Evolutionary conservation across 1,140 invertebrate species (phyloP), one percentile per base, ranked within the genome.

Genomic region (Oryzaephilus surinamensis): DNA sequence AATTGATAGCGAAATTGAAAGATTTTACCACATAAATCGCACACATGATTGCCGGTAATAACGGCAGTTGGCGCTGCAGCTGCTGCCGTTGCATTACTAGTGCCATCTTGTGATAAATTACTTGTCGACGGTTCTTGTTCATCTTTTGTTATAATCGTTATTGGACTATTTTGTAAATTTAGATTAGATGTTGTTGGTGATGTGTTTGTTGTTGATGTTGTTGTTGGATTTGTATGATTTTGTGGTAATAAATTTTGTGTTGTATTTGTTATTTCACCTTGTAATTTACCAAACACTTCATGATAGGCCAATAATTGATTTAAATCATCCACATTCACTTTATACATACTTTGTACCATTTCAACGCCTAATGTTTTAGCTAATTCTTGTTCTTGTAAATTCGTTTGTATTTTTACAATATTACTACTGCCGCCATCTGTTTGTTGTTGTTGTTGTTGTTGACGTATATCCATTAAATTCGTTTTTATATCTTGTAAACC

Each of bases 1-100:
- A 89, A 69, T 52, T 87, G 84, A 64, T 88, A 88, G 18, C 83
- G 75, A 62, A 81, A 87, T 51, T 83, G 82, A 62, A 88, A 89
- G 60, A 82, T 79, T 62, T 86, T 86, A 26, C 81, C 81, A 52
- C 85, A 89, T 35, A 87, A 72, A 60, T 86, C 82, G 57, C 85
- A 89, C 1, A 80, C 70, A 58, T 86, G 81, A 38, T 70, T 76
- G 7, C 74, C 77, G 0, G 73, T 70, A n/a, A 74, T 64, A 2
- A 72, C 70, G 5, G 72, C 70, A 0, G 66, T 60, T n/a, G n/a
- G n/a, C n/a, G n/a, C n/a, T n/a, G n/a, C n/a, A n/a, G n/a, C n/a
- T n/a, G n/a, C n/a, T 11, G 69, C 62, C 27, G 58, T 46, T n/a
- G n/a, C n/a, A n/a, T n/a, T n/a, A n/a, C n/a, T n/a, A 24, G 10